These are phyloP conservation scores for Bucco capensis DNA, from an alignment of 2,113 vertebrate genomes.

Conservation along the genomic window DNA sequence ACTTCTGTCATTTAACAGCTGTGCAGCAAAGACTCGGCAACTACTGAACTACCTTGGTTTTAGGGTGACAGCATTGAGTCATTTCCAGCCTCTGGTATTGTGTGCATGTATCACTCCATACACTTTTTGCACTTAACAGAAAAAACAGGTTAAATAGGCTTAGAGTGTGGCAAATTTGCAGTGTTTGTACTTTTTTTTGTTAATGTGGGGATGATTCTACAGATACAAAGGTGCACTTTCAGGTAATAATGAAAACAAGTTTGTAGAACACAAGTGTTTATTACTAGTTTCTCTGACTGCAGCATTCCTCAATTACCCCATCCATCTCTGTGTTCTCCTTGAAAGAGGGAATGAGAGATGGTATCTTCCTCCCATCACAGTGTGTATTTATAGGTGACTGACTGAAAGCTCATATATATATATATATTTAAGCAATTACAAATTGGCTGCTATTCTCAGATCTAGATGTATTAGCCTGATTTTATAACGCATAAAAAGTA, in stretches of 20 bases:
- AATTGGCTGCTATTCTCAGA: slow-evolving; percentile 31
- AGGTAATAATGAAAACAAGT: neutral
- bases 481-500: neutral
- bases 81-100: neutral
- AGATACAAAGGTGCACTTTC: slow-evolving; percentile 52
- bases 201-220: slow-evolving; percentile 45
- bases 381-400: slow-evolving; percentile 20
- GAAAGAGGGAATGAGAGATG: neutral
- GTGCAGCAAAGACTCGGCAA: neutral
- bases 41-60: neutral
- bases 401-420: slow-evolving; percentile 1
- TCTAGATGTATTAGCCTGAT: slow-evolving; percentile 10
- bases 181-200: slow-evolving; percentile 17
- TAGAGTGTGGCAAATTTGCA: neutral
- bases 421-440: neutral
- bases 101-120: neutral
- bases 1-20: neutral
- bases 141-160: neutral
- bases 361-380: neutral
- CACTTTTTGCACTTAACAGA: slow-evolving; percentile 42
- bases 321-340: neutral
- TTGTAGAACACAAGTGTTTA: neutral
- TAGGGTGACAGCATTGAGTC: neutral
- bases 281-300: neutral
- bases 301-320: neutral